A percentile compares a stretch with the other conserved stretches of the same genome.
Conservation (phyloP, 2,888 invertebrate species). For the Biston betularia region DNA sequence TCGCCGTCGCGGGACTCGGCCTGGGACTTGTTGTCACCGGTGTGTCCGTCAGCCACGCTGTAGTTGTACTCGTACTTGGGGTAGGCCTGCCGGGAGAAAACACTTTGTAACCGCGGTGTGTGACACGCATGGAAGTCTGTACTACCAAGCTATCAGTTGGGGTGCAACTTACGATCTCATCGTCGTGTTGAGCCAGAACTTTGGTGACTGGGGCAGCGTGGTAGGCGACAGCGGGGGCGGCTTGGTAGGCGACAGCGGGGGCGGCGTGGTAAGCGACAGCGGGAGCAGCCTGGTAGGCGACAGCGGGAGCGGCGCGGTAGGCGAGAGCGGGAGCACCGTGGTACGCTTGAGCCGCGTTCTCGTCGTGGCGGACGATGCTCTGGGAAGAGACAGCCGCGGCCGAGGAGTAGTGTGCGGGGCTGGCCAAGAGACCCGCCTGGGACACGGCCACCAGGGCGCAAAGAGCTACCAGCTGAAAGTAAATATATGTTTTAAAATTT, state of each 20-base stretch:
- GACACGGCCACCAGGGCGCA: conserved; percentile 52
- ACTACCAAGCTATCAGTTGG: neutral
- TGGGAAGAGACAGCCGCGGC: conserved; percentile 70
- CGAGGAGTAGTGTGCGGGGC: conserved; percentile 69
- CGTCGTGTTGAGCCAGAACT: conserved; percentile 53
- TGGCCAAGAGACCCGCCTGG: conserved; percentile 59
- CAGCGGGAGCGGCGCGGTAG: conserved; percentile 51
- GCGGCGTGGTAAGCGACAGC: conserved; percentile 57
- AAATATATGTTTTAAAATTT: too few relatives aligned
- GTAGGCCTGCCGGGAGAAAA: conserved; percentile 60
- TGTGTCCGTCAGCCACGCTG: conserved; percentile 84
- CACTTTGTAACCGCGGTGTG: conserved; percentile 12
- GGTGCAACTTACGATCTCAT: conserved; percentile 53
- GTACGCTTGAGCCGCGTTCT: conserved; percentile 52
- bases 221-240: conserved; percentile 48
- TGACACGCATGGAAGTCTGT: neutral
- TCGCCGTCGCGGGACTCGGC: conserved; percentile 84
- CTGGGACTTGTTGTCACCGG: conserved; percentile 86
- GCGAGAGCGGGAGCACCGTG: conserved; percentile 48
- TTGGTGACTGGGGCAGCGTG: conserved; percentile 50
- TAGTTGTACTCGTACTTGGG: conserved; percentile 84
- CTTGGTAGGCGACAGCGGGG: conserved; percentile 50
- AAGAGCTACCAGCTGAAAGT: conserved; percentile 57
- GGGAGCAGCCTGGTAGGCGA: conserved; percentile 45
- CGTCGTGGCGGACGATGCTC: conserved; percentile 72